Base-by-base conservation (phyloP, 2,888 invertebrate species). In the Metallyticus violacea region DNA sequence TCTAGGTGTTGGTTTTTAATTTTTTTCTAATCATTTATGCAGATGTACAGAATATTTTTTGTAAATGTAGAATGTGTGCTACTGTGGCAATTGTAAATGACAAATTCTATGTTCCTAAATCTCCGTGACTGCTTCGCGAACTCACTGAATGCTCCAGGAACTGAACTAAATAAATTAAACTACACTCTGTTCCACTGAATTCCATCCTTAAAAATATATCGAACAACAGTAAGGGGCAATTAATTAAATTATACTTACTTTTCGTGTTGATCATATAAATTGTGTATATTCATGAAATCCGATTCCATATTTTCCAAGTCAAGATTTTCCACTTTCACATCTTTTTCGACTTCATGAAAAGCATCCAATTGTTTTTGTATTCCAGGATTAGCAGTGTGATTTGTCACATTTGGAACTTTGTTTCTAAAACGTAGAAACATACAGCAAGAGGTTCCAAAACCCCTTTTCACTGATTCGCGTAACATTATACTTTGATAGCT, bases 181-280 rank as follows among this genome's bases (percentile, higher is more conserved):
- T n/a, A n/a, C n/a, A n/a, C n/a, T n/a, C n/a, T n/a, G n/a, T n/a
- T n/a, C n/a, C n/a, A n/a, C n/a, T n/a, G n/a, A n/a, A n/a, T n/a
- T n/a, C n/a, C n/a, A n/a, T n/a, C n/a, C n/a, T n/a, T n/a, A n/a
- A n/a, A n/a, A n/a, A n/a, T n/a, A n/a, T n/a, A n/a, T n/a, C n/a
- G n/a, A n/a, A n/a, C n/a, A n/a, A n/a, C n/a, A n/a, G n/a, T n/a
- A n/a, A n/a, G n/a, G n/a, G n/a, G n/a, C n/a, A n/a, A n/a, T n/a
- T n/a, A n/a, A n/a, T n/a, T n/a, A n/a, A n/a, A n/a, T n/a, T n/a
- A 22, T 62, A 77, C 86, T 26, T 40, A 89, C 89, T 91, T 90
- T 88, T 94, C 89, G 89, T 94, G 93, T 86, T 94, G 91, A 85
- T 92, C 92, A 89, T 95, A 93, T 0, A 92, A 92, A 89, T 93